Percentiles rank a stretch among this genome's conserved stretches.
Evolutionary conservation across 2,113 vertebrate species (phyloP).

Genomic region (Mus spicilegus): DNA sequence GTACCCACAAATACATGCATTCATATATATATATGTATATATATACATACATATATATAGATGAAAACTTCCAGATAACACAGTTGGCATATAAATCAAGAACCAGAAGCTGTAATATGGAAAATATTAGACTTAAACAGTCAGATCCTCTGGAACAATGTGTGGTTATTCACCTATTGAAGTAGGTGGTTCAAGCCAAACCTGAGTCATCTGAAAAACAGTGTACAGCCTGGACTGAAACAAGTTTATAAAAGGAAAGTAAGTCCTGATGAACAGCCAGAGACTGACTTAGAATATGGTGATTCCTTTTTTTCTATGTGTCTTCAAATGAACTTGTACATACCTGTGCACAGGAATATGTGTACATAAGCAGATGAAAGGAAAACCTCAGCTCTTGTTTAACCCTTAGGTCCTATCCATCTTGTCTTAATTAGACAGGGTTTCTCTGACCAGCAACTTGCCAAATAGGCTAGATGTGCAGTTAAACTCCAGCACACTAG

Average conservation of each 20-base stretch:
- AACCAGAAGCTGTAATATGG: background rate
- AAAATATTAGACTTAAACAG: background rate
- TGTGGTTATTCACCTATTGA: background rate
- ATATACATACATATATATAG: background rate
- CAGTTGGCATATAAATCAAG: background rate
- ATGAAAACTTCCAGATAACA: background rate
- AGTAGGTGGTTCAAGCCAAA: background rate
- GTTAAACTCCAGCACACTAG: background rate
- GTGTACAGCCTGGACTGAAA: background rate
- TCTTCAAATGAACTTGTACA: background rate
- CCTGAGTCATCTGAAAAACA: background rate
- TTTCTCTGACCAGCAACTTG: too few relatives aligned
- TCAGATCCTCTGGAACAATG: background rate
- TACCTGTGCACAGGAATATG: background rate
- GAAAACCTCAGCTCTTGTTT: background rate
- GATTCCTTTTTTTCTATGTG: too few relatives aligned
- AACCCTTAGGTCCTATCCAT: accelerated
- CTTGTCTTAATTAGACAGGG: background rate
- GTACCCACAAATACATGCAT: background rate
- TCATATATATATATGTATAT: background rate
- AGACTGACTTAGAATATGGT: background rate
- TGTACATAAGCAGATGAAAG: background rate
- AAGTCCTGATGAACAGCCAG: background rate
- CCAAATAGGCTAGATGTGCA: background rate
- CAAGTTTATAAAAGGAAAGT: background rate